Base-by-base conservation (phyloP, 92 coral and sea anemone species). In the Meandrina meandrites region DNA sequence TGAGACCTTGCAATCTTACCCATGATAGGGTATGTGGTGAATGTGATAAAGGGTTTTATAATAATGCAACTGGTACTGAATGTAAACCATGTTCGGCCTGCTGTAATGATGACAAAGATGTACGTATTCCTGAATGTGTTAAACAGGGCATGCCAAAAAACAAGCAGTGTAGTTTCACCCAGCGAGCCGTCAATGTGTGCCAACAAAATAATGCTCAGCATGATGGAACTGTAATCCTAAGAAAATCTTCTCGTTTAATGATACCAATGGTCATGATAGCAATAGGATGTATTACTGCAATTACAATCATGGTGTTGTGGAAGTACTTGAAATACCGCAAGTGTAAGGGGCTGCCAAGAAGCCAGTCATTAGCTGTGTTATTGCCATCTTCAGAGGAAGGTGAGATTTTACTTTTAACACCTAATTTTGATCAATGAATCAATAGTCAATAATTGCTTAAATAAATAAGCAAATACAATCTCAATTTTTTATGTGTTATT, bases 51-150 rank as follows among this genome's bases (percentile, higher is more conserved):
- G 95, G 95, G 1, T 94, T 86, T 70, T 90, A 93, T 66, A n/a
- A n/a, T n/a, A 36, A 71, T 0, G 19, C 22, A 35, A 70, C 11
- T 40, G 47, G 57, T 35, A 80, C 16, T 16, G 73, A 22, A 18
- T 94, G 98, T 60, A 90, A 89, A 66, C 83, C 86, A 30, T 94
- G 98, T 76, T 93, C 98, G 1, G 86, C 42, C 42, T 94, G 98
- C 83, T 94, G 98, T 85, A 92, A 93, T 17, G 93, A 90, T 70
- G 62, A 83, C 0, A 19, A 77, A 6, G 96, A 93, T 84, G 81
- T 84, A 5, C 78, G 36, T 27, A 76, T 86, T 54, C 47, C 80
- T 34, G 94, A 91, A 77, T 94, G 98, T 70, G 73, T 75, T 1
- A 89, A 79, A 51, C 89, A 91, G 76, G 92, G 92, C 34, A 86